Percentiles rank a stretch among this genome's conserved stretches.
Evolutionary conservation across 2,113 vertebrate genomes (phyloP).

Genomic region (Clupea harengus): DNA sequence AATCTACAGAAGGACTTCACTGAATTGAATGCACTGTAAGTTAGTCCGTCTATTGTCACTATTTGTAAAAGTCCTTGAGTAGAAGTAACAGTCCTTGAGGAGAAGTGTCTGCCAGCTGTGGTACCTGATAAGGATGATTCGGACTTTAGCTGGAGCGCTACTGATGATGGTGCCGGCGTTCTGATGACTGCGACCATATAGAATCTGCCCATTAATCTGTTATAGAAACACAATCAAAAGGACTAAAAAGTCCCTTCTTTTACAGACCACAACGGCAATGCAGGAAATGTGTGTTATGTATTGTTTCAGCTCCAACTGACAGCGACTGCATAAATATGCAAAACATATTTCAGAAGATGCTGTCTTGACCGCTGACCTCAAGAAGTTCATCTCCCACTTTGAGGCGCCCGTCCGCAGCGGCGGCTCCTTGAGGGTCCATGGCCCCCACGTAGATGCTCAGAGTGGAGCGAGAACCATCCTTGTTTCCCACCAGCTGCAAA

Average conservation of each 20-base stretch:
- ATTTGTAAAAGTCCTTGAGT: too few relatives aligned
- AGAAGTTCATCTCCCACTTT: conserved; percentile 89
- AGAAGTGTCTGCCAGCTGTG: background rate
- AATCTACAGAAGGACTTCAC: background rate
- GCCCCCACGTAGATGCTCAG: conserved; percentile 88
- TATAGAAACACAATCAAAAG: conserved; percentile 36
- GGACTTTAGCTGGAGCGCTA: conserved; percentile 83
- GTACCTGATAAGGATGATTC: conserved; percentile 90
- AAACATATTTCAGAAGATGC: background rate
- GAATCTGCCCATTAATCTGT: conserved; percentile 95
- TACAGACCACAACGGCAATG: background rate
- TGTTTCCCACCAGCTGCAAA: conserved; percentile 84
- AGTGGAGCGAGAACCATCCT: conserved; percentile 81
- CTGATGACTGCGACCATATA: conserved; percentile 89
- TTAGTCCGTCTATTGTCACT: background rate
- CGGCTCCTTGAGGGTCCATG: conserved; percentile 87
- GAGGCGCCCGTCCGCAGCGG: conserved; percentile 84
- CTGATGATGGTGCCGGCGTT: conserved; percentile 90
- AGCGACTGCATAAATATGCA: background rate
- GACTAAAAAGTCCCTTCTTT: too few relatives aligned
- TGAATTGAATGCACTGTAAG: background rate
- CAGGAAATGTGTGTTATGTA: too few relatives aligned
- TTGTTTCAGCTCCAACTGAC: too few relatives aligned
- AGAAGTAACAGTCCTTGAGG: background rate
- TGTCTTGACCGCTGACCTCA: conserved; percentile 76